Conservation (phyloP, 2,113 vertebrate genomes). For the Amia ocellicauda region DNA sequence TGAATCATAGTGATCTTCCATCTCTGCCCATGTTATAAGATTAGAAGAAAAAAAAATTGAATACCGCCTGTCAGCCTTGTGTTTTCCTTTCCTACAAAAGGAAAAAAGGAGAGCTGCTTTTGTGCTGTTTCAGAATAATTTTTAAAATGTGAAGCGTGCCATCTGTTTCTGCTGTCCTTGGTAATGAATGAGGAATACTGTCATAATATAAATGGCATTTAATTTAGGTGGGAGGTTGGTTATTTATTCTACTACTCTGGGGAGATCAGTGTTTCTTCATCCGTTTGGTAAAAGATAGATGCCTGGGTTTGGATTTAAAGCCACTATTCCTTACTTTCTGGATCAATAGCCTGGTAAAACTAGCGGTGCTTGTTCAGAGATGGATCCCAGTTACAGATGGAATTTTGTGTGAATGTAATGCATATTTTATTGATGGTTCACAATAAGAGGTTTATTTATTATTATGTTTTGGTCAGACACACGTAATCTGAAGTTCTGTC, state of each 20-base stretch:
- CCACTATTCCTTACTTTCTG: conserved; percentile 25
- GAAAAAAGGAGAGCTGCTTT: background rate
- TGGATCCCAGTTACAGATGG: too few relatives aligned
- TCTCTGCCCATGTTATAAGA: background rate
- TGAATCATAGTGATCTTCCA: background rate
- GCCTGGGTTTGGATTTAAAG: conserved; percentile 23
- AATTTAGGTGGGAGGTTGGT: conserved; percentile 24
- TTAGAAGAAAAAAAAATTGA: background rate
- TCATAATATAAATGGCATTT: conserved; percentile 34
- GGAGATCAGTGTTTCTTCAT: background rate
- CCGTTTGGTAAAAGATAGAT: conserved; percentile 20
- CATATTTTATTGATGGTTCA: too few relatives aligned
- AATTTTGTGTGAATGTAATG: too few relatives aligned
- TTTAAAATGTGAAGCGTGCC: conserved; percentile 34
- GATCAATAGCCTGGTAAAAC: conserved; percentile 20
- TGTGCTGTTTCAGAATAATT: conserved; percentile 12
- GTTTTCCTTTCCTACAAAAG: background rate
- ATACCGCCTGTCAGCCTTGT: background rate
- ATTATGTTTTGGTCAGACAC: too few relatives aligned
- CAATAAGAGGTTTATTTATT: too few relatives aligned
- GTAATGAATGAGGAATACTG: conserved; percentile 36
- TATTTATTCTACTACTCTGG: conserved; percentile 16
- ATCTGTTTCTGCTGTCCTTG: conserved; percentile 37
- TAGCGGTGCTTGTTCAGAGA: too few relatives aligned
- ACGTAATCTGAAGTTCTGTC: too few relatives aligned